Conservation (phyloP, 35 echinoderm and acorn worm species). For the Patiria miniata region DNA sequence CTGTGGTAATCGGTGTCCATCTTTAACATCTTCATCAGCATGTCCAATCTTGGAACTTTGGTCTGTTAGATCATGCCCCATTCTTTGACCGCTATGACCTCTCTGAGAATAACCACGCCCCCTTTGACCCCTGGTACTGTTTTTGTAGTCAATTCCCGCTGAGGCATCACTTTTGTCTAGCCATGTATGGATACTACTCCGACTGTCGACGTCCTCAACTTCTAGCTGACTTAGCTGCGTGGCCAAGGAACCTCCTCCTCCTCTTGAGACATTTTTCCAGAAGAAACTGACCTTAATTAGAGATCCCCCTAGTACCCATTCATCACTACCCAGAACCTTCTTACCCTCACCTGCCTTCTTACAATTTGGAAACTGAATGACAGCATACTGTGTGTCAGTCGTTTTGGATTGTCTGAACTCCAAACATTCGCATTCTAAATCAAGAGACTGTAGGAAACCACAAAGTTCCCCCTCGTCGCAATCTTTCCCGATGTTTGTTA, state of each 20-base stretch:
- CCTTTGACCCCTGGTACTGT: no score
- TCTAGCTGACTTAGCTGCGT: not conserved
- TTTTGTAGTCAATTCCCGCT: no score
- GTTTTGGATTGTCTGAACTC: not conserved
- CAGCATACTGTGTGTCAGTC: not conserved
- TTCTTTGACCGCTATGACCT: no score
- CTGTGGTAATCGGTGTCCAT: no score
- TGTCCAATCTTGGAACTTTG: no score
- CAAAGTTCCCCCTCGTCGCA: not conserved
- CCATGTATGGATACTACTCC: not conserved
- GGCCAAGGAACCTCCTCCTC: not conserved
- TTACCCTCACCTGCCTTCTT: not conserved
- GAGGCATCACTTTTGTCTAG: no score
- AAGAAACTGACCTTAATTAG: conserved; percentile 3
- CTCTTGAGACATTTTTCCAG: not conserved
- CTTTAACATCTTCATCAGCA: no score
- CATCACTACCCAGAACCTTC: not conserved
- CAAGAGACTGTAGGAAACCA: not conserved
- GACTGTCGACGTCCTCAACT: not conserved
- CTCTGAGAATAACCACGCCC: no score
- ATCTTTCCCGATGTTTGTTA: conserved; percentile 1
- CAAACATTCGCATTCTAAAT: not conserved
- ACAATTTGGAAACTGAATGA: not conserved
- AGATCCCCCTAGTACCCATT: not conserved
- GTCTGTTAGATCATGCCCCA: no score